Percentiles rank a stretch among this genome's conserved stretches.
phyloP scores from a whole-genome alignment of 2,888 invertebrate genomes.

The Cheilosia grossa region DNA sequence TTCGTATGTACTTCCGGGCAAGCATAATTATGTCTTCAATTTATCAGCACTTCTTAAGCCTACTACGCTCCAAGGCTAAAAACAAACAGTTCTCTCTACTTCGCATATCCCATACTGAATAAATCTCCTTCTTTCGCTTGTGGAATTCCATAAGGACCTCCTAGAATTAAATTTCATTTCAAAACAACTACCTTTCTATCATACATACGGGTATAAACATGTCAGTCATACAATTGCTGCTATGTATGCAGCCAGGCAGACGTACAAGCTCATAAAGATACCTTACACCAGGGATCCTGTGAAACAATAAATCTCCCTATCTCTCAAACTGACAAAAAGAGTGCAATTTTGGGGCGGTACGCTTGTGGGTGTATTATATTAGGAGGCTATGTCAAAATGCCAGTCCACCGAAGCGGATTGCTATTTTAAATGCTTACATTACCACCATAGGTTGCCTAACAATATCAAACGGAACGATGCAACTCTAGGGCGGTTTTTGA shows the following conservation, averaged over 20 bases:
- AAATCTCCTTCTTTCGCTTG: too few species aligned
- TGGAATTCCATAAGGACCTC: too few species aligned
- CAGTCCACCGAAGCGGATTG: neutral
- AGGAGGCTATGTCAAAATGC: conserved; percentile 3
- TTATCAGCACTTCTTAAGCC: too few species aligned
- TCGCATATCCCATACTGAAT: too few species aligned
- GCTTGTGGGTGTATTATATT: neutral
- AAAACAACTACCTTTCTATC: too few species aligned
- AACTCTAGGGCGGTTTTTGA: neutral
- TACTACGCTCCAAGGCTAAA: too few species aligned
- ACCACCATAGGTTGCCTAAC: too few species aligned
- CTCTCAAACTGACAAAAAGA: conserved; percentile 5
- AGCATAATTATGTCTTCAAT: too few species aligned
- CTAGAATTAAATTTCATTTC: too few species aligned
- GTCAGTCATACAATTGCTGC: neutral
- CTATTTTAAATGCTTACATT: neutral
- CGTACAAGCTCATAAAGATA: neutral
- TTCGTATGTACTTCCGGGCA: too few species aligned
- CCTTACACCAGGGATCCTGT: neutral
- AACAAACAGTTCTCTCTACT: too few species aligned
- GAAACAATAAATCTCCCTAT: conserved; percentile 9
- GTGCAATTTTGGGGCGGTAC: neutral
- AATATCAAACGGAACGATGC: neutral
- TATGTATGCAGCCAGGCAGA: neutral
- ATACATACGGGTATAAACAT: too few species aligned